Conservation (phyloP, 2,113 vertebrate genomes). For the Pitta sordida region DNA sequence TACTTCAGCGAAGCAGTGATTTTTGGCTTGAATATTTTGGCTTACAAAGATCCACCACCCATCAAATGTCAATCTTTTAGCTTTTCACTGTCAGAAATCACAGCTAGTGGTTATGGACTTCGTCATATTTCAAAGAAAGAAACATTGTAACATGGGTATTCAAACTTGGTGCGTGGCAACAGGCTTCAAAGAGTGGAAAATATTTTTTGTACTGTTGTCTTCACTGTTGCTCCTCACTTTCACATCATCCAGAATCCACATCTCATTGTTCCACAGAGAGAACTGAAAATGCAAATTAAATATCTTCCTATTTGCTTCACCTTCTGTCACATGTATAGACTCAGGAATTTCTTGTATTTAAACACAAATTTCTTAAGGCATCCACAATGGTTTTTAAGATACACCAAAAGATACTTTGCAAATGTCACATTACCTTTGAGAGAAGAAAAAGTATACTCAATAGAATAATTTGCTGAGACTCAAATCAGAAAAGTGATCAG, state of each 20-base stretch:
- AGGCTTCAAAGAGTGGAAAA: not conserved
- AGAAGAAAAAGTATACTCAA: not conserved
- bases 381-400: not conserved
- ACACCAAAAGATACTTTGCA: not conserved
- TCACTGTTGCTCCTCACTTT: not conserved
- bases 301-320: not conserved
- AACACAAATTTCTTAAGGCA: not conserved
- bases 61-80: not conserved
- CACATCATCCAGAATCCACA: not conserved
- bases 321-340: not conserved
- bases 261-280: not conserved
- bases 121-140: not conserved
- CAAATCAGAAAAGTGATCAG: not conserved
- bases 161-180: not conserved
- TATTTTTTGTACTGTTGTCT: not conserved
- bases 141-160: not conserved
- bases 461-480: not conserved
- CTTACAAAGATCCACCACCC: not conserved
- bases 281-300: not conserved
- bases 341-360: not conserved
- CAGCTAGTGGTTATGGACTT: not conserved
- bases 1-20: not conserved
- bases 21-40: not conserved
- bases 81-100: not conserved
- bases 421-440: not conserved